Base-by-base conservation (phyloP, 2,797 vertebrate genomes). In the Coranthus polyacanthus region DNA sequence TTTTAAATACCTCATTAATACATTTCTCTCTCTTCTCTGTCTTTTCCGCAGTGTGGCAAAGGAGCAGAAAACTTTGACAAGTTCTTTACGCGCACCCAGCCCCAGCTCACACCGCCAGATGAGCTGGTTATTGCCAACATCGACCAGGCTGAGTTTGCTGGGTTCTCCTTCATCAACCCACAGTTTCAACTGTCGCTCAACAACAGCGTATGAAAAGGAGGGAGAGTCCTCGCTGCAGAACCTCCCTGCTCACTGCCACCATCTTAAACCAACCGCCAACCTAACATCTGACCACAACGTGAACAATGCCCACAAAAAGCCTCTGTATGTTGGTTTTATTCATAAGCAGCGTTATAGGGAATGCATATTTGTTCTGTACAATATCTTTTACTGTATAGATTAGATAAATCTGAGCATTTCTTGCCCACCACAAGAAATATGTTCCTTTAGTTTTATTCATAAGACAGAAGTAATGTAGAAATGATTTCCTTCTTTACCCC, bases 21-120 rank as follows among this genome's bases (percentile, higher is more conserved):
- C 72, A 45, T 11, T 0, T 18, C 4, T 51, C 10, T 49, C 4
- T 34, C 36, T 6, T 52, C 12, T 72, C 43, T 83, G 6, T 74
- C 64, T 57, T 85, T 51, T 49, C 39, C 42, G 6, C 93, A 98
- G 97, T 95, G 96, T 0, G 97, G 97, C 88, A 97, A 97, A 92
- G 96, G 81, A 43, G 97, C 96, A 0, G 97, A 98, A 89, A 98
- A 98, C 92, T 98, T 98, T 0, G 97, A 98, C 84, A 98, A 98
- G 86, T 98, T 98, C 95, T 98, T 98, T 86, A 98, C 97, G 0
- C 94, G 97, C 82, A 97, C 96, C 61, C 97, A 98, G 76, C 96
- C 97, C 0, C 95, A 96, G 89, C 74, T 98, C 63, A 98, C 97
- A 0, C 97, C 97, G 0, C 96, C 97, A 0, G 97, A 98, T 24